phyloP scores from a whole-genome alignment of 2,888 invertebrate genomes.

The Drosophila tanythrix region DNA sequence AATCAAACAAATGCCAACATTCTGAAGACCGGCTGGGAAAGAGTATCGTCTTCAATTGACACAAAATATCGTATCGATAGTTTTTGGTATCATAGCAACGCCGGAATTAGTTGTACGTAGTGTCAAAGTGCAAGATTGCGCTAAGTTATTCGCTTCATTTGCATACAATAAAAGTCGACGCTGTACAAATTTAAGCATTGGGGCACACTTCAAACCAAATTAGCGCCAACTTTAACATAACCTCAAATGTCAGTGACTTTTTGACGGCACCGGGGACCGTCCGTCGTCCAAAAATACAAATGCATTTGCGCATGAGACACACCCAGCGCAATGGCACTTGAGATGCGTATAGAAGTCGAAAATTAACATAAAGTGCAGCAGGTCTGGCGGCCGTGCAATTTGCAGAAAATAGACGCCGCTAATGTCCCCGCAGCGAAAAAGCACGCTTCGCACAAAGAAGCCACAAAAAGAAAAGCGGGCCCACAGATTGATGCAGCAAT shows the following conservation, averaged over 20 bases:
- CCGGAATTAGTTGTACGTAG: constrained; percentile 9
- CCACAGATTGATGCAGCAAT: constrained; percentile 8
- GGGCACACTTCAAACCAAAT: constrained; percentile 48
- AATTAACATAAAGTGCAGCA: constrained; percentile 19
- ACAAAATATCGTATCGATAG: neutral
- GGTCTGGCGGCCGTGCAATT: neutral
- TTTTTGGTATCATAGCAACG: constrained; percentile 52
- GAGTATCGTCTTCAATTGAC: neutral
- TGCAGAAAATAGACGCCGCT: constrained; percentile 69
- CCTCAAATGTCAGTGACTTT: constrained; percentile 63
- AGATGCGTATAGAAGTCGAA: neutral
- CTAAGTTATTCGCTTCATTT: constrained; percentile 34
- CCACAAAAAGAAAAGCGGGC: constrained; percentile 63
- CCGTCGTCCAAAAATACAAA: constrained; percentile 50
- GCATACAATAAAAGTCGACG: constrained; percentile 47
- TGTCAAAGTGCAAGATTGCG: constrained; percentile 30
- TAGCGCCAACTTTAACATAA: constrained; percentile 70
- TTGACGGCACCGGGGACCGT: constrained; percentile 33
- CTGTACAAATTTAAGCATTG: constrained; percentile 25
- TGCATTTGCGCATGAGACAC: constrained; percentile 69
- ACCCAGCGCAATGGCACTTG: constrained; percentile 52
- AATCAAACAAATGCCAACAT: constrained; percentile 25
- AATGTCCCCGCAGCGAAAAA: constrained; percentile 41
- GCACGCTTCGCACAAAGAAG: constrained; percentile 75
- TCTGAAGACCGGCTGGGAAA: constrained; percentile 23